Base-by-base conservation (phyloP, 1,140 invertebrate species). In the Drosophila asahinai region DNA sequence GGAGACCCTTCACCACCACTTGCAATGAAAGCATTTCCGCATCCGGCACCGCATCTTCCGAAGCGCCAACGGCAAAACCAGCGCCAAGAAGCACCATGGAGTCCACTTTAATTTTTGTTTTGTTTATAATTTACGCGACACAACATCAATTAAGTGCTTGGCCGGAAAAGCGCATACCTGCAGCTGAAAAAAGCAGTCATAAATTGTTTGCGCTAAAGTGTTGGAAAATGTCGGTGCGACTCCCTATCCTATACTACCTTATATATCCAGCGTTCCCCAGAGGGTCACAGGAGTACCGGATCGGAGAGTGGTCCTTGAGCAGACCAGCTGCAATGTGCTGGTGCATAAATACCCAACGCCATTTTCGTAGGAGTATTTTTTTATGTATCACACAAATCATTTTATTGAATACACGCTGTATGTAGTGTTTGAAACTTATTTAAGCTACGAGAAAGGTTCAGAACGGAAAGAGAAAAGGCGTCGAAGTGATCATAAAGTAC, bases 121-220 rank as follows among this genome's bases (percentile, higher is more conserved):
- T 90, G 86, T 91, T 90, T 91, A 90, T 90, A 91, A 91, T 90
- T 90, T 90, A 90, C 86, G 86, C 86, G 86, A 82, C 86, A 91
- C 86, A 90, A 90, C 86, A 90, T 90, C 86, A 90, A 90, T 90
- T 90, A 90, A 90, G 81, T 90, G 76, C 86, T 90, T 91, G 86
- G 86, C 79, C 82, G 86, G 86, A 90, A 90, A 81, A 86, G 82
- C 86, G 86, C 82, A 90, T 90, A 90, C 86, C 86, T 90, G 86
- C 79, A 82, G 67, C 79, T 91, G 86, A 91, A 90, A 90, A 90
- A 90, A 90, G 86, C 86, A 73, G 60, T 80, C 86, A 91, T 90
- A 90, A 90, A 90, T 90, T 91, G 64, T 57, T 80, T 72, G 65
- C 78, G 76, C 86, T 90, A 89, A 90, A 89, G 86, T 89, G 86